Conservation (phyloP, 2,113 vertebrate genomes). For the Mohoua ochrocephala region DNA sequence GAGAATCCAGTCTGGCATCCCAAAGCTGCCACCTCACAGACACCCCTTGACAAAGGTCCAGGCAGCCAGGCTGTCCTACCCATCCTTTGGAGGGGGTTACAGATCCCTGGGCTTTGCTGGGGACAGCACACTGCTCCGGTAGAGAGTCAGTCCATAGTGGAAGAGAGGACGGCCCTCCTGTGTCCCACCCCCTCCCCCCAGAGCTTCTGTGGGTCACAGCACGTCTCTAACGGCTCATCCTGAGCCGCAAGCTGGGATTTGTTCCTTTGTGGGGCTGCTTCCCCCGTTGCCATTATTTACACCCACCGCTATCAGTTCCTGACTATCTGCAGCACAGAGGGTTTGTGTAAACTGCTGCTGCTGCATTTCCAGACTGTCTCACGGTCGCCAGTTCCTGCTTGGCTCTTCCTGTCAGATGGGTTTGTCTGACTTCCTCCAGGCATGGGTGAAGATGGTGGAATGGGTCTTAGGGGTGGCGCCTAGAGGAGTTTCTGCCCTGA, state of each 20-base stretch:
- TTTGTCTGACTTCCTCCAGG: not conserved
- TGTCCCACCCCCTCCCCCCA: rapidly evolving
- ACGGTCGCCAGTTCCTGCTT: not conserved
- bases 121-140: not conserved
- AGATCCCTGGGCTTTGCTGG: not conserved
- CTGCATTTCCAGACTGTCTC: not conserved
- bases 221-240: not conserved
- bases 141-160: rapidly evolving
- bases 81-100: not conserved
- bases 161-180: not conserved
- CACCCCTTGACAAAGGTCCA: not conserved
- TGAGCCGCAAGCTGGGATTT: not conserved
- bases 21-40: rapidly evolving
- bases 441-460: not conserved
- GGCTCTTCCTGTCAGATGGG: not conserved
- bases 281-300: not conserved
- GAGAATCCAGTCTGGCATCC: not conserved
- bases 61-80: not conserved
- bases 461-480: not conserved
- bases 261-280: not conserved
- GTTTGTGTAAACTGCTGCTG: constrained; percentile 29
- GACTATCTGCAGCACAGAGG: not conserved
- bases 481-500: not conserved
- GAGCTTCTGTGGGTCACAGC: not conserved
- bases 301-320: not conserved